Evolutionary conservation across 2,888 invertebrate species (phyloP).

Genomic region (Microchrysa polita): DNA sequence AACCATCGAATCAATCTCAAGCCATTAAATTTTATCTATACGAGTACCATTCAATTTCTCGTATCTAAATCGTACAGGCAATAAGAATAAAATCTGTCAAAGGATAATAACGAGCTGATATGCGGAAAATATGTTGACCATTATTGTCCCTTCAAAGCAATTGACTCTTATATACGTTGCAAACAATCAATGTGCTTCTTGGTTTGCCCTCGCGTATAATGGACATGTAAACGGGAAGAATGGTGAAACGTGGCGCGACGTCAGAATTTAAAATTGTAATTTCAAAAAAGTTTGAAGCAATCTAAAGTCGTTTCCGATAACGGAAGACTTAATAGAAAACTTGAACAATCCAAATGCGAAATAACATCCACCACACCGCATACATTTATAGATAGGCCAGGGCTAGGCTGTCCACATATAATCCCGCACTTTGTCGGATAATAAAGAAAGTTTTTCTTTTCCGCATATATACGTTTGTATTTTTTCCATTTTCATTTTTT

Average conservation of each 20-base stretch:
- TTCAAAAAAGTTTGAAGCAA: slow-evolving; percentile 5
- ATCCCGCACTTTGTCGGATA: slow-evolving; percentile 9
- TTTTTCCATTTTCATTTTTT: not conserved
- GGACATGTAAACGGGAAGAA: slow-evolving; percentile 1
- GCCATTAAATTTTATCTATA: too few species aligned
- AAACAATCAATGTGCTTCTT: not conserved
- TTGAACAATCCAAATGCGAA: slow-evolving; percentile 18
- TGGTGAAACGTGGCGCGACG: too few species aligned
- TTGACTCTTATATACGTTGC: not conserved
- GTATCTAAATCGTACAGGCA: not conserved
- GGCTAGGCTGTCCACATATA: slow-evolving; percentile 37
- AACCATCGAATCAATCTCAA: too few species aligned
- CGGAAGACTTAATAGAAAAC: slow-evolving; percentile 4
- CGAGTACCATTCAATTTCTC: too few species aligned
- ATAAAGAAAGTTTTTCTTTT: slow-evolving; percentile 38
- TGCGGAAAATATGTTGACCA: slow-evolving; percentile 24
- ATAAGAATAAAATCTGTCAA: not conserved
- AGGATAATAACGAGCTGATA: slow-evolving; percentile 23
- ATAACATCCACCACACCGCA: slow-evolving; percentile 41
- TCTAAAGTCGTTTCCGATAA: slow-evolving; percentile 10
- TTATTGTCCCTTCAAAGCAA: slow-evolving; percentile 9
- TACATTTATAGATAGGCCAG: too few species aligned
- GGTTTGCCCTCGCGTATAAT: too few species aligned
- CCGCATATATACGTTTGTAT: too few species aligned
- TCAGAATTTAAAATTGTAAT: slow-evolving; percentile 28